Evolutionary conservation across 2,797 vertebrate species (phyloP).

Genomic region (Myotis findleyi): DNA sequence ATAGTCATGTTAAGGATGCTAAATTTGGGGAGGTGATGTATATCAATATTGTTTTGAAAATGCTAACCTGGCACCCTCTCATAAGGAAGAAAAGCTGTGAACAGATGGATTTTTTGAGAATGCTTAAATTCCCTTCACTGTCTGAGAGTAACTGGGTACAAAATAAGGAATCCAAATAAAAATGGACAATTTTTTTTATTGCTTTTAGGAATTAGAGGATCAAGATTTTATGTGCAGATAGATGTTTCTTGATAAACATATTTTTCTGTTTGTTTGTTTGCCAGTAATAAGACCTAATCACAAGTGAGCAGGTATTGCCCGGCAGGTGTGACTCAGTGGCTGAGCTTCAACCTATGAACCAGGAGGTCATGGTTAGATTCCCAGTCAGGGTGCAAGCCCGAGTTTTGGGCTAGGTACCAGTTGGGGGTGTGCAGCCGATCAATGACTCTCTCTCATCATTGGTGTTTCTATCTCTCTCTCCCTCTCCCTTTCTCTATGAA

Average conservation of each 20-base stretch:
- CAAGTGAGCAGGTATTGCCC: neutral
- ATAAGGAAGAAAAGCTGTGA: neutral
- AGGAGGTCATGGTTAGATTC: no score
- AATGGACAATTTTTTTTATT: neutral
- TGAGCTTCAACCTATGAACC: no score
- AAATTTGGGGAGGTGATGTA: neutral
- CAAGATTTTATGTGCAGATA: neutral
- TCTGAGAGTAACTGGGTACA: neutral
- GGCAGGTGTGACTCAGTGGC: no score
- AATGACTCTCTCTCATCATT: no score
- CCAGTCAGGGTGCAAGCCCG: no score
- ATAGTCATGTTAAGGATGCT: neutral
- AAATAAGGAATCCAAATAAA: neutral
- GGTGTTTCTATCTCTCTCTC: no score
- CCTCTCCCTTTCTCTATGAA: no score
- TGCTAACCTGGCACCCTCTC: neutral
- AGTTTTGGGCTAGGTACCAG: no score
- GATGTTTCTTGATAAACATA: neutral
- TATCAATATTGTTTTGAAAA: neutral
- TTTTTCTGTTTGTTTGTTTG: neutral
- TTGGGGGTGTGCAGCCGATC: no score
- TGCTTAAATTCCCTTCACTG: neutral
- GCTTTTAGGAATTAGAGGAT: neutral
- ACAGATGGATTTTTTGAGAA: neutral
- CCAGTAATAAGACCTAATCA: neutral